A percentile compares a stretch with the other conserved stretches of the same genome.
Evolutionary conservation across 2,888 invertebrate species (phyloP).

Genomic region (Leptogaster cylindrica): DNA sequence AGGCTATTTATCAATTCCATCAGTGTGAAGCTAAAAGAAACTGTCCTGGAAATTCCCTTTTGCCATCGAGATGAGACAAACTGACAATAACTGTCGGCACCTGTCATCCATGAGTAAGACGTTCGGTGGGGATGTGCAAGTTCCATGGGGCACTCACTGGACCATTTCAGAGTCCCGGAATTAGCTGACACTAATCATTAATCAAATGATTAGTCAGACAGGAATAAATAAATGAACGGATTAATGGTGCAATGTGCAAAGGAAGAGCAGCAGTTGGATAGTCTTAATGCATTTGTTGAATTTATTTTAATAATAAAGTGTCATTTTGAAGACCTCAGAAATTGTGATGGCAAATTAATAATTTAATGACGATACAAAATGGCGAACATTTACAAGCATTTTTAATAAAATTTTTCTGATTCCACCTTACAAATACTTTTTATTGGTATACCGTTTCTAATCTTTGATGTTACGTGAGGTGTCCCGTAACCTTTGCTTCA

Average conservation of each 20-base stretch:
- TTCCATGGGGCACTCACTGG: background rate
- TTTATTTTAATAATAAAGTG: too few relatives aligned
- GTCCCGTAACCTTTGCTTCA: too few relatives aligned
- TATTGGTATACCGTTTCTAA: too few relatives aligned
- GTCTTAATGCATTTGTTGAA: too few relatives aligned
- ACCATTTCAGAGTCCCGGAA: conserved; percentile 21
- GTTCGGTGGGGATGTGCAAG: conserved; percentile 1
- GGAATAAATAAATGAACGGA: conserved; percentile 34
- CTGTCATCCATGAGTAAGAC: conserved; percentile 27
- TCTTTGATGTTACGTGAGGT: too few relatives aligned
- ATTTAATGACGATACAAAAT: too few relatives aligned
- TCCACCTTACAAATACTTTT: too few relatives aligned
- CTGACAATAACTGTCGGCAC: conserved; percentile 40
- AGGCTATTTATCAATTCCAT: conserved; percentile 35
- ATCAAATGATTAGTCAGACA: conserved; percentile 37
- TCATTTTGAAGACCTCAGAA: too few relatives aligned
- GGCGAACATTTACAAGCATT: too few relatives aligned
- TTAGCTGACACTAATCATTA: conserved; percentile 39
- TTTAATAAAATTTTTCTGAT: too few relatives aligned
- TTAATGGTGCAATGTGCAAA: background rate
- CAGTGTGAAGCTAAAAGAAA: background rate
- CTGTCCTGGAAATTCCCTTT: conserved; percentile 21
- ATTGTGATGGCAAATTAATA: too few relatives aligned
- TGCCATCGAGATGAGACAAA: conserved; percentile 24
- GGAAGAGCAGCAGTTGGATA: background rate